Base-by-base conservation (phyloP, 2,797 vertebrate species). In the Gymnothorax javanicus region DNA sequence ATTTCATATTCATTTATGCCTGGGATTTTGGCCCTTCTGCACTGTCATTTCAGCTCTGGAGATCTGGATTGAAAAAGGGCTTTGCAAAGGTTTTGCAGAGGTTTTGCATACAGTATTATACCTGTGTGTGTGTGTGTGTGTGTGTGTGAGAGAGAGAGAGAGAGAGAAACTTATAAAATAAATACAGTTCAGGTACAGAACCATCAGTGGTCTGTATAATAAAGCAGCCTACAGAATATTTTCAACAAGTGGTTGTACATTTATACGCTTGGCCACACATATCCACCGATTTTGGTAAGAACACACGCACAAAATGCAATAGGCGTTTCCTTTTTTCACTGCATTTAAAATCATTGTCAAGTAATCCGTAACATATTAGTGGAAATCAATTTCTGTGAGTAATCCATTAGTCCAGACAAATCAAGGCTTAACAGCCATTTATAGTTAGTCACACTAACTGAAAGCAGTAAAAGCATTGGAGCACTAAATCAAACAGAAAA, bases 351-450 rank as follows among this genome's bases (percentile, higher is more conserved):
- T 77, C 43, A 77, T 50, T 77, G 73, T 33, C 2, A 77, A 50
- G 73, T 77, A 77, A 77, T 77, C 73, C 43, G 15, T 50, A 50
- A 77, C 73, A 20, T 77, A 77, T 50, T 77, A 77, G 73, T 50
- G 67, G 52, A 43, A 77, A 77, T 50, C 52, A 33, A 77, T 50
- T 77, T 77, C 52, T 15, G 73, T 17, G 43, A 77, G 33, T 77
- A 77, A 77, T 77, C 33, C 64, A 67, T 67, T n/a, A 67, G 64
- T 67, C 23, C 33, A 77, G 15, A 17, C 73, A 33, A 77, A 15
- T 13, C 15, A 77, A 50, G 13, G 27, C 12, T 77, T 77, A 77
- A 77, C 52, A 77, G 15, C 73, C 73, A 17, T 33, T 20, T 27
- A 15, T 77, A 50, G 73, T 15, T 50, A 77, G 12, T 77, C 12